Evolutionary conservation across 1,140 invertebrate genomes (phyloP).

Genomic region (Dendrolimus kikuchii): DNA sequence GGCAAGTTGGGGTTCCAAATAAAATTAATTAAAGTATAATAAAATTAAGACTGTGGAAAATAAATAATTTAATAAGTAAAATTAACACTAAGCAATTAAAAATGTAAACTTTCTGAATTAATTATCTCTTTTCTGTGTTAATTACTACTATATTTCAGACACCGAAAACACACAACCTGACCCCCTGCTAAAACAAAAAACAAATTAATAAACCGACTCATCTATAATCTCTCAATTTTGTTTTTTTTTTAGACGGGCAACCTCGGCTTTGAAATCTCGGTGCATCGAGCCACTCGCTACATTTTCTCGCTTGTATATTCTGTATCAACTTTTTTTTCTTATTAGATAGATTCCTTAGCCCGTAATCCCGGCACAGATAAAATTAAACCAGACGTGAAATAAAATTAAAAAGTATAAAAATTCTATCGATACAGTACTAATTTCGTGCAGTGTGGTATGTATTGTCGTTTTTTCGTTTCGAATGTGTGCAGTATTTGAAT

Average conservation of each 20-base stretch:
- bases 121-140: no score
- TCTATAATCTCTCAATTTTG: no score
- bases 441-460: conserved; percentile 66
- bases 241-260: conserved; percentile 3
- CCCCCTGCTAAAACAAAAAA: no score
- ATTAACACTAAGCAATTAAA: no score
- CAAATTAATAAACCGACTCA: no score
- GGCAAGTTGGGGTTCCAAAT: no score
- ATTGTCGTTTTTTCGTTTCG: conserved; percentile 42
- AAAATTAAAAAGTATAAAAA: conserved; percentile 70
- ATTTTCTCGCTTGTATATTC: conserved; percentile 68
- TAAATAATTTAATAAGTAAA: no score
- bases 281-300: conserved; percentile 49
- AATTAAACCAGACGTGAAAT: conserved; percentile 71
- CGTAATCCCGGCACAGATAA: conserved; percentile 69
- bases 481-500: conserved; percentile 13
- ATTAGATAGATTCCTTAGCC: conserved; percentile 69
- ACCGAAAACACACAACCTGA: no score
- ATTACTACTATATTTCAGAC: no score
- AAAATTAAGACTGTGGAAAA: no score
- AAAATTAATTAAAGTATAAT: no score
- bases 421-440: conserved; percentile 64
- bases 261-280: conserved; percentile 53
- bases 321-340: conserved; percentile 58
- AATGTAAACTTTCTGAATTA: no score